phyloP scores from a whole-genome alignment of 2,113 vertebrate species.

The Dipodomys merriami region DNA sequence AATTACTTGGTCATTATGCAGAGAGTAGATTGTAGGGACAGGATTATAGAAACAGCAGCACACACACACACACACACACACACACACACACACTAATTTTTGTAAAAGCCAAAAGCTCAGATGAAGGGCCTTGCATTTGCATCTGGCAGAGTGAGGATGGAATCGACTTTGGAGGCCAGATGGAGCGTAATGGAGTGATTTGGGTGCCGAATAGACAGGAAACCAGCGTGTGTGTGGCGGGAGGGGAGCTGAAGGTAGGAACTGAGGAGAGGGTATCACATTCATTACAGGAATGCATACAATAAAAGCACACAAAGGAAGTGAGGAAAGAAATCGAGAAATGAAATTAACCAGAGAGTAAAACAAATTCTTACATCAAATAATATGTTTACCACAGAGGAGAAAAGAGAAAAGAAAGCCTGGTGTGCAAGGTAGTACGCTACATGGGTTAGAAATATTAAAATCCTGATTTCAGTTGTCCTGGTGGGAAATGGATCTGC shows the following conservation, averaged over 20 bases:
- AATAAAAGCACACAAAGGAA: neutral
- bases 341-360: neutral
- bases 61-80: no score
- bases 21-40: neutral
- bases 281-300: neutral
- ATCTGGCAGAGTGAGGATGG: rapidly evolving
- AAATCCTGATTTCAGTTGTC: neutral
- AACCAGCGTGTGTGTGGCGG: neutral
- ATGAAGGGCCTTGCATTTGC: neutral
- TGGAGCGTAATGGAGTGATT: neutral
- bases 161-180: neutral
- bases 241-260: neutral
- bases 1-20: neutral
- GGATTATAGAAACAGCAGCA: neutral
- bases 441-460: neutral
- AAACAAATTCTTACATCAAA: neutral
- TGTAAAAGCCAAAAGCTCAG: neutral
- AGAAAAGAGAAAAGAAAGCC: neutral
- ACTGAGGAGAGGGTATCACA: neutral
- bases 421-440: neutral
- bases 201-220: neutral
- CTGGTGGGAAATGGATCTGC: neutral
- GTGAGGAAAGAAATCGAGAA: neutral
- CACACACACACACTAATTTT: neutral
- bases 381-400: neutral